Conservation (phyloP, 1,140 invertebrate species). For the Bombus confusus region DNA sequence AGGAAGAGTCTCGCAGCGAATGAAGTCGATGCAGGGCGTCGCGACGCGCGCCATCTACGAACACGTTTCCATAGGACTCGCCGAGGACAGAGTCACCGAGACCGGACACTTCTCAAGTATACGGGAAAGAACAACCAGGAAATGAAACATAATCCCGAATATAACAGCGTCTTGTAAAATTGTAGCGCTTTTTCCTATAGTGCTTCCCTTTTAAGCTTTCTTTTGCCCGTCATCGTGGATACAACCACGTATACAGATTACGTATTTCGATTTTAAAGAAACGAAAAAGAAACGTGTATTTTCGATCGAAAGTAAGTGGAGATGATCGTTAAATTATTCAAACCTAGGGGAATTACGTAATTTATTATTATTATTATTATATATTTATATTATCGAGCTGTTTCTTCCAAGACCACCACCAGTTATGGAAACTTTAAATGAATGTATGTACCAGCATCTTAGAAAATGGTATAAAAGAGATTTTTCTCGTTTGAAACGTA, state of each 20-base stretch:
- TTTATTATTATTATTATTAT: too few species aligned
- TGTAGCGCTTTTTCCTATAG: accelerated
- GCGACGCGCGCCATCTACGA: conserved; percentile 62
- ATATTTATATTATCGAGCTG: too few species aligned
- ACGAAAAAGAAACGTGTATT: too few species aligned
- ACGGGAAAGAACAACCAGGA: neutral
- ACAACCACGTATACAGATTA: too few species aligned
- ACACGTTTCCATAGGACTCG: conserved; percentile 27
- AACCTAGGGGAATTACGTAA: too few species aligned
- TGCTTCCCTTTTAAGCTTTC: neutral
- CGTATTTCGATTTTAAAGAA: too few species aligned
- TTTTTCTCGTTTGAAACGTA: neutral
- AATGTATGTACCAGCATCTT: too few species aligned
- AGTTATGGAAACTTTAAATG: too few species aligned
- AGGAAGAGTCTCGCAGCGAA: conserved; percentile 68
- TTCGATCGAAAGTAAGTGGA: too few species aligned
- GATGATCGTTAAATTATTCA: too few species aligned
- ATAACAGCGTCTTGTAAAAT: neutral
- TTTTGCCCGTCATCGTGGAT: too few species aligned
- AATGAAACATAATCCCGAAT: neutral
- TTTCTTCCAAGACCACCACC: too few species aligned
- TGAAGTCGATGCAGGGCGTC: conserved; percentile 64
- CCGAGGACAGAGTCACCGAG: conserved; percentile 8
- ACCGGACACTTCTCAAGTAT: neutral
- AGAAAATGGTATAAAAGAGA: neutral